A percentile compares a stretch with the other conserved stretches of the same genome.
Evolutionary conservation across 1,140 invertebrate species (phyloP).

Genomic region (Cotesia glomerata): DNA sequence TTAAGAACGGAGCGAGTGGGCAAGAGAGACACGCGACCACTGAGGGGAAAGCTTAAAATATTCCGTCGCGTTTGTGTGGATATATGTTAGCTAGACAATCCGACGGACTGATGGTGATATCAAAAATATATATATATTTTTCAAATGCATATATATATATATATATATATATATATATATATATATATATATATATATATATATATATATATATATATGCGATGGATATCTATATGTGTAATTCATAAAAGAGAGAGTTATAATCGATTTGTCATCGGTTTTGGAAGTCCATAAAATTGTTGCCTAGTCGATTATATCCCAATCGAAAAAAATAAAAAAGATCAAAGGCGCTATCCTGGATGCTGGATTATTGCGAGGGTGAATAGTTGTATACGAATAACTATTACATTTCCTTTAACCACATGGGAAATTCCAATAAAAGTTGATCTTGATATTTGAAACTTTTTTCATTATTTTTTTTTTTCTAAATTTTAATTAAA

Average conservation of each 20-base stretch:
- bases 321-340: slow-evolving; percentile 16
- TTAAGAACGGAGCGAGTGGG: neutral
- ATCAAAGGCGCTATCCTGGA: slow-evolving; percentile 18
- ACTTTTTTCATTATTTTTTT: too few relatives aligned
- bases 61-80: neutral
- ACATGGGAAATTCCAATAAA: neutral
- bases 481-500: neutral
- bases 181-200: neutral
- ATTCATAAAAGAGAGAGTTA: slow-evolving; percentile 19
- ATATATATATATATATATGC: neutral
- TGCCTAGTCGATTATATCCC: slow-evolving; percentile 2
- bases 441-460: neutral
- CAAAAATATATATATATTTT: slow-evolving; percentile 7
- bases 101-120: slow-evolving; percentile 8
- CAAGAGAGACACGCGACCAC: neutral
- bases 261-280: slow-evolving; percentile 30
- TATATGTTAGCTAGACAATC: too few relatives aligned
- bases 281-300: slow-evolving; percentile 1
- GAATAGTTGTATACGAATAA: too few relatives aligned
- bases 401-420: neutral
- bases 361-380: neutral
- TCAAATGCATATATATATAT: neutral
- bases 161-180: neutral
- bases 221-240: too few relatives aligned
- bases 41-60: slow-evolving; percentile 31